A percentile compares a stretch with the other conserved stretches of the same genome.
phyloP scores from a whole-genome alignment of 2,113 vertebrate species.

The Dipodomys stephensi region DNA sequence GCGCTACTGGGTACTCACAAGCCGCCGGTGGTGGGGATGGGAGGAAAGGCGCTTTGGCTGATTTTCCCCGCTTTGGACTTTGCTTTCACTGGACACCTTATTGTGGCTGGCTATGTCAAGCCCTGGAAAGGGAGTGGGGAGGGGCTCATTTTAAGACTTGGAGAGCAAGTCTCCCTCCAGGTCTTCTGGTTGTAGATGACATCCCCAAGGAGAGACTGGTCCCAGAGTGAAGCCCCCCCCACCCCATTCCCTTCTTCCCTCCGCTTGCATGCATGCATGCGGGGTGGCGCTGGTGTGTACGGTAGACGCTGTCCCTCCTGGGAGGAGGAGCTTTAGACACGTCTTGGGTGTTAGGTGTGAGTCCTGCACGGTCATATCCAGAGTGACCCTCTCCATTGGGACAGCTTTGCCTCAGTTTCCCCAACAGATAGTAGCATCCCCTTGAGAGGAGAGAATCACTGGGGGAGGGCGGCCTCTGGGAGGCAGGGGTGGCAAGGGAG shows the following conservation, averaged over 20 bases:
- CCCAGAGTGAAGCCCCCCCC: not conserved
- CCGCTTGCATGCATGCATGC: not conserved
- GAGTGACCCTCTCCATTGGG: not conserved
- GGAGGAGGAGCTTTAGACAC: not conserved
- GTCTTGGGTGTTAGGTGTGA: not conserved
- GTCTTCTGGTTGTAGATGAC: not conserved
- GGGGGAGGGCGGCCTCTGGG: not conserved
- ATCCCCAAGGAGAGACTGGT: slow-evolving; percentile 20
- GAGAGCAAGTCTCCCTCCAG: not conserved
- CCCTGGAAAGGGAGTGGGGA: not conserved
- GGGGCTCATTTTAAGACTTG: not conserved
- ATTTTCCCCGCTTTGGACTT: not conserved
- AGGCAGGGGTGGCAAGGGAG: fast-evolving
- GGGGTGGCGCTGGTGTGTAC: not conserved
- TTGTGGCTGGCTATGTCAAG: not conserved
- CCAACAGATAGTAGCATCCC: not conserved
- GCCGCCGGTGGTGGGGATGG: not conserved
- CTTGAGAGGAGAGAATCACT: not conserved
- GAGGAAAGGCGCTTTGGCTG: not conserved
- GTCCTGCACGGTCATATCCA: not conserved
- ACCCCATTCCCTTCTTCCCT: not conserved
- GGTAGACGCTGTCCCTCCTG: not conserved
- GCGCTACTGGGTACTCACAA: not conserved
- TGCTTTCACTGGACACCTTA: not conserved
- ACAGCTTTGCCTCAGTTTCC: slow-evolving; percentile 62